These are phyloP conservation scores for Xanthia togata DNA, from an alignment of 2,888 invertebrate genomes.

Conservation along the genomic window DNA sequence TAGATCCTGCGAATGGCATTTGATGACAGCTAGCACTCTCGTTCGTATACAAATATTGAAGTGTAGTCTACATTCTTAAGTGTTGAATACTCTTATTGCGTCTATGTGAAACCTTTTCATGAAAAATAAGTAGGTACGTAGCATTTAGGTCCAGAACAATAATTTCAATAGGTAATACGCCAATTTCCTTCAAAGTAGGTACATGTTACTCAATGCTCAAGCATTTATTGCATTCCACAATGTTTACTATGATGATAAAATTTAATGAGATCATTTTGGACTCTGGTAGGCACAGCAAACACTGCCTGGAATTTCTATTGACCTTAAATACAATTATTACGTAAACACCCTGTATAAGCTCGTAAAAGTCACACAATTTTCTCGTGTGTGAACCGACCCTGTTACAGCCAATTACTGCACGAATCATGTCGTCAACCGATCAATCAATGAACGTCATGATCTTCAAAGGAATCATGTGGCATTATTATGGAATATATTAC, in stretches of 20 bases:
- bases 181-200: neutral
- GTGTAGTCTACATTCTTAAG: no score
- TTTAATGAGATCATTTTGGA: neutral
- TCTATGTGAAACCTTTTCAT: neutral
- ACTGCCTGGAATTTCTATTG: no score
- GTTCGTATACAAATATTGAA: slow-evolving; percentile 6
- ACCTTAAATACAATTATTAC: neutral
- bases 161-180: neutral
- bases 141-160: no score
- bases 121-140: neutral
- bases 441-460: neutral
- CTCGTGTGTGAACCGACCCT: no score
- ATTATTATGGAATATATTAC: neutral
- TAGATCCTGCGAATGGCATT: neutral
- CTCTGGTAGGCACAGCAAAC: neutral
- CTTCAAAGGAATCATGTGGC: neutral
- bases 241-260: no score
- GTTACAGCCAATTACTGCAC: neutral
- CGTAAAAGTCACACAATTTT: no score
- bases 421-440: neutral
- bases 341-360: neutral
- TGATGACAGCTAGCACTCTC: slow-evolving; percentile 27
- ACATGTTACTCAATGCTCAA: neutral
- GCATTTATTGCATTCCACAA: neutral
- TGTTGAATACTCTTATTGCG: neutral